phyloP scores from a whole-genome alignment of 1,140 invertebrate genomes.

The Pentalonia nigronervosa region DNA sequence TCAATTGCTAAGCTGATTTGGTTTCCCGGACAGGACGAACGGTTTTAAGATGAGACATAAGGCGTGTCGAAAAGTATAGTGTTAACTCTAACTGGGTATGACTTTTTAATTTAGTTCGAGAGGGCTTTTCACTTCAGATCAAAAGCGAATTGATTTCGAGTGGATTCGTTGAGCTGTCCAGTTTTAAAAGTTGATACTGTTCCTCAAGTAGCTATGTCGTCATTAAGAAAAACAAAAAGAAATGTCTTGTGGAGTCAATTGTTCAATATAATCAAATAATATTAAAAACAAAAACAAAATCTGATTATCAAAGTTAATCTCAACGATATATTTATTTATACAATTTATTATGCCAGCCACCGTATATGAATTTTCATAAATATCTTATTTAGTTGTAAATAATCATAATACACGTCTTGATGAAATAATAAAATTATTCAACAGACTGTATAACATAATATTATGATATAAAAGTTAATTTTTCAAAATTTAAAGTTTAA shows the following conservation, averaged over 20 bases:
- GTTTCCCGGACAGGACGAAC: background rate
- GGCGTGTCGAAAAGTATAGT: background rate
- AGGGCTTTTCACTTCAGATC: background rate
- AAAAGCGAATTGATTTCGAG: background rate
- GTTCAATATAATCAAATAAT: too few species aligned
- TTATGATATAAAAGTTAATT: background rate
- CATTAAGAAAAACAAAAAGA: too few species aligned
- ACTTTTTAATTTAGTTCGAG: background rate
- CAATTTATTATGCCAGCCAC: background rate
- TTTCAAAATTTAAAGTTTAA: background rate
- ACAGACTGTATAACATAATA: background rate
- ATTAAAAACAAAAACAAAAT: background rate
- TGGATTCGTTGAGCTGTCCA: background rate
- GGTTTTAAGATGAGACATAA: background rate
- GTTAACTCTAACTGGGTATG: background rate
- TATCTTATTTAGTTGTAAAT: background rate
- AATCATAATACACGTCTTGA: too few species aligned
- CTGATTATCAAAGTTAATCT: background rate
- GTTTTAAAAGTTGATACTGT: background rate
- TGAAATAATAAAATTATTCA: background rate
- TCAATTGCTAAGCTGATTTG: too few species aligned
- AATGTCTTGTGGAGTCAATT: too few species aligned
- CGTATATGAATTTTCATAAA: background rate
- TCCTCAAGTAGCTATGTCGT: too few species aligned
- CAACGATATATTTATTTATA: background rate